phyloP scores from a whole-genome alignment of 2,797 vertebrate species.

The Hydrocynus forskahlii region DNA sequence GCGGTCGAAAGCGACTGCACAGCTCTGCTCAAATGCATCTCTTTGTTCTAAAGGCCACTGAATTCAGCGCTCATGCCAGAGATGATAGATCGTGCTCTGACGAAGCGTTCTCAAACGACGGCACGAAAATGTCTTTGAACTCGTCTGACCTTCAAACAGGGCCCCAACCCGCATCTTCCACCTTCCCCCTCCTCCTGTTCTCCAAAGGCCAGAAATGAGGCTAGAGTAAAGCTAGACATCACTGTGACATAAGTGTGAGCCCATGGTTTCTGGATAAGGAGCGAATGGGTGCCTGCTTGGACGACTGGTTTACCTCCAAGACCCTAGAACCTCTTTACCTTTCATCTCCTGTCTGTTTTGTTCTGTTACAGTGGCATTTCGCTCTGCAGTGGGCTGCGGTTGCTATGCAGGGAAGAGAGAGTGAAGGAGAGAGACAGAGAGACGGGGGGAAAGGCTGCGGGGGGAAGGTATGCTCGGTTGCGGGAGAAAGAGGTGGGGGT shows the following conservation, averaged over 20 bases:
- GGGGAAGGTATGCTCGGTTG: constrained; percentile 39
- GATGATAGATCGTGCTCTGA: constrained; percentile 33
- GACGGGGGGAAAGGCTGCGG: constrained; percentile 57
- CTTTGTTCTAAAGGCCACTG: constrained; percentile 68
- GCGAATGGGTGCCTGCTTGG: neutral
- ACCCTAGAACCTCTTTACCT: constrained; percentile 45
- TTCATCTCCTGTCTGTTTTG: constrained; percentile 62
- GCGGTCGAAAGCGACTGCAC: constrained; percentile 47
- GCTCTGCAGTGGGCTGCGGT: constrained; percentile 64
- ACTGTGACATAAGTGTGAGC: neutral
- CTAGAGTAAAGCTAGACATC: neutral
- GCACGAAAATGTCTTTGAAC: constrained; percentile 41
- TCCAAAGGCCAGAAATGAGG: constrained; percentile 18
- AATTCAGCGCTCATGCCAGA: constrained; percentile 30
- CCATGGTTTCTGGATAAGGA: neutral
- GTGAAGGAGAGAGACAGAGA: constrained; percentile 65
- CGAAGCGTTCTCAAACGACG: constrained; percentile 28
- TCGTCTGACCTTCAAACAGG: constrained; percentile 16
- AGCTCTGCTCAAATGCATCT: constrained; percentile 69
- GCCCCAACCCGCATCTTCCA: neutral
- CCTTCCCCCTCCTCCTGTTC: neutral
- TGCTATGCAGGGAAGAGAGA: constrained; percentile 71
- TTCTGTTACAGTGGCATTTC: constrained; percentile 65
- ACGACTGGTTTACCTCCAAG: neutral
- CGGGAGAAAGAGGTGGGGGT: constrained; percentile 52